Percentiles rank a stretch among this genome's conserved stretches.
Evolutionary conservation across 92 coral and sea anemone genomes (phyloP).

Genomic region (Anthopleura xanthogrammica): DNA sequence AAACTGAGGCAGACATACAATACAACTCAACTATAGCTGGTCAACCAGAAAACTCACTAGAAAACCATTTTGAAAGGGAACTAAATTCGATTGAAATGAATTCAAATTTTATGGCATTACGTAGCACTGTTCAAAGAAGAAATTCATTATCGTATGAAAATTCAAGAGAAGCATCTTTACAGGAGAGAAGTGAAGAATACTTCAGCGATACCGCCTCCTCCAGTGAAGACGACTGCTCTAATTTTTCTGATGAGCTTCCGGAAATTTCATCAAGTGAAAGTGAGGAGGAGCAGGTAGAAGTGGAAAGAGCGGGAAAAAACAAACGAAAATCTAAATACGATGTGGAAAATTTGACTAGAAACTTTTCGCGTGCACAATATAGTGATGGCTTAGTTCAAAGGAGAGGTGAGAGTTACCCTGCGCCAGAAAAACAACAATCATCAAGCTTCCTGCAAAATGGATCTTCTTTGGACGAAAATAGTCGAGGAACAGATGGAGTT

Average conservation of each 20-base stretch:
- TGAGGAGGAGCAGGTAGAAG: slow-evolving; percentile 14
- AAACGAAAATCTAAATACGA: background rate
- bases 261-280: slow-evolving; percentile 4
- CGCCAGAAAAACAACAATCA: background rate
- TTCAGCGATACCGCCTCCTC: background rate
- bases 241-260: slow-evolving; percentile 25
- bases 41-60: background rate
- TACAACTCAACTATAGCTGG: background rate
- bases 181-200: background rate
- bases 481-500: background rate
- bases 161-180: background rate
- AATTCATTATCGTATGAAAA: background rate
- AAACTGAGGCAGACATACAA: background rate
- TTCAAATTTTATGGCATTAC: background rate
- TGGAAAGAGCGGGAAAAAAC: background rate
- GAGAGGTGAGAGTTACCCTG: background rate
- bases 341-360: background rate
- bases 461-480: background rate
- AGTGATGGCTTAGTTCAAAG: background rate
- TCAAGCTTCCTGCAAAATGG: background rate
- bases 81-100: background rate
- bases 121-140: background rate
- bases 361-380: background rate
- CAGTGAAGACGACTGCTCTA: slow-evolving; percentile 17
- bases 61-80: background rate